Conservation (phyloP, 2,888 invertebrate genomes). For the Thelaira solivaga region DNA sequence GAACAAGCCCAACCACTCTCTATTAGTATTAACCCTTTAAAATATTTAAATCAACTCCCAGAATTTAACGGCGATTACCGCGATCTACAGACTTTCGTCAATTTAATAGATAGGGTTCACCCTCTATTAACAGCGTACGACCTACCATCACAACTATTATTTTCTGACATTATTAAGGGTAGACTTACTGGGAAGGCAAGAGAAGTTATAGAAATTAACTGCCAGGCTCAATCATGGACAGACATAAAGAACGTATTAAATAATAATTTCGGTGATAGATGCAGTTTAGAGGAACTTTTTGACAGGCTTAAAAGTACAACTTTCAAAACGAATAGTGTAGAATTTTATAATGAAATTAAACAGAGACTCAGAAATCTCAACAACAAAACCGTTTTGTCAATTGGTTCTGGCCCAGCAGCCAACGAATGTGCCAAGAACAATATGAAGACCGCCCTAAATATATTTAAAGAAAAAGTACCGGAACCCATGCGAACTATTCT, state of each 20-base stretch:
- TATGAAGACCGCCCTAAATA: not conserved
- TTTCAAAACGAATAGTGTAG: constrained; percentile 29
- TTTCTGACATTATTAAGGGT: not conserved
- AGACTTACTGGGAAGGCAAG: not conserved
- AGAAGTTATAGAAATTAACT: not conserved
- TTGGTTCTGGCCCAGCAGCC: constrained; percentile 28
- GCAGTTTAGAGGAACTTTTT: not conserved
- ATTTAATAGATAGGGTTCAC: not conserved
- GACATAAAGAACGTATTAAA: not conserved
- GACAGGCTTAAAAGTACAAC: constrained; percentile 29
- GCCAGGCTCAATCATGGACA: not conserved
- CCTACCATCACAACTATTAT: not conserved
- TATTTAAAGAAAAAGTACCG: not conserved
- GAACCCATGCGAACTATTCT: constrained; percentile 37
- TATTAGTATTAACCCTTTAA: not conserved
- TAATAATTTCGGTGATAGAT: not conserved
- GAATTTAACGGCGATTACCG: not conserved
- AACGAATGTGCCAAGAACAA: constrained; percentile 8
- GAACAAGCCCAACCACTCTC: not conserved
- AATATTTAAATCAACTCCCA: not conserved
- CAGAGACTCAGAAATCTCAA: constrained; percentile 44
- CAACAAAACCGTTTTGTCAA: constrained; percentile 43
- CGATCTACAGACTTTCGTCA: not conserved
- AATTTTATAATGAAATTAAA: constrained; percentile 49
- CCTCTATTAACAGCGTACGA: not conserved